Percentiles rank a stretch among this genome's conserved stretches.
These are phyloP conservation scores for Camarhynchus parvulus DNA, from an alignment of 2,113 vertebrate species.

Conservation along the genomic window DNA sequence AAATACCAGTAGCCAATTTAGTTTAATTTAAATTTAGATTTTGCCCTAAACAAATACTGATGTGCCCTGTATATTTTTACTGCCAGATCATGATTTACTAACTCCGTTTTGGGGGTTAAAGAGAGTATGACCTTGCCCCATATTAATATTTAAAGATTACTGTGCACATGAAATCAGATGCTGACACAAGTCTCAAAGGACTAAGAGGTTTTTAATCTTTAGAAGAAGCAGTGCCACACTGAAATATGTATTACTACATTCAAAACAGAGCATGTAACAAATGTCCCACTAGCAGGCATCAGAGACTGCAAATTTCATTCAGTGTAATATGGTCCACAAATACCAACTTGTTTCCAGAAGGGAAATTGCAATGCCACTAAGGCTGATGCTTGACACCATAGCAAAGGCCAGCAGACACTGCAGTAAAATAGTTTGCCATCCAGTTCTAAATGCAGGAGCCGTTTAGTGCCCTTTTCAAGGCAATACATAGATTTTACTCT, in stretches of 20 bases:
- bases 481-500: constrained; percentile 29
- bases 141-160: constrained; percentile 71
- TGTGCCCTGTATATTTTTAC: constrained; percentile 49
- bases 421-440: constrained; percentile 1
- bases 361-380: constrained; percentile 32
- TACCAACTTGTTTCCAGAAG: constrained; percentile 40
- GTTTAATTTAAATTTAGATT: constrained; percentile 69
- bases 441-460: constrained; percentile 14
- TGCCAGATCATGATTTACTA: constrained; percentile 64
- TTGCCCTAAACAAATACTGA: constrained; percentile 66
- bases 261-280: constrained; percentile 57
- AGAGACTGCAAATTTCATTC: constrained; percentile 60
- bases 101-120: constrained; percentile 55
- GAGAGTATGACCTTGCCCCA: constrained; percentile 47
- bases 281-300: constrained; percentile 65
- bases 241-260: constrained; percentile 63
- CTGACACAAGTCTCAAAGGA: constrained; percentile 75
- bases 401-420: constrained; percentile 53
- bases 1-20: constrained; percentile 22
- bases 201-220: constrained; percentile 68
- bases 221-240: constrained; percentile 55
- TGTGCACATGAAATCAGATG: constrained; percentile 67
- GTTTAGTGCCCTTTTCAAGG: constrained; percentile 62
- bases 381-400: constrained; percentile 38
- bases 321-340: constrained; percentile 27